phyloP scores from a whole-genome alignment of 2,888 invertebrate species.

The Spialia ferax region DNA sequence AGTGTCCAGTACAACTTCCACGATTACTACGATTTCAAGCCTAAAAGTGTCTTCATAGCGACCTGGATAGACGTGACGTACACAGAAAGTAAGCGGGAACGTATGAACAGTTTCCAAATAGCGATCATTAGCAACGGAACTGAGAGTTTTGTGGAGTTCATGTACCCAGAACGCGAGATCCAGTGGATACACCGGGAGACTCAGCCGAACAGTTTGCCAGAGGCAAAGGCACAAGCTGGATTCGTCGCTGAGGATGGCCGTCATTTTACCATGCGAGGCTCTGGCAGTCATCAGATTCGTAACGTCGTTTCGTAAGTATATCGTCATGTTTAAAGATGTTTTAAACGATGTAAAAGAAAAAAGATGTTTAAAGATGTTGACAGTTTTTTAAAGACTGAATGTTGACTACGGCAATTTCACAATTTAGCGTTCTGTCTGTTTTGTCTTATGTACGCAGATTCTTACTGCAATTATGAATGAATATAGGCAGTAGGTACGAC shows the following conservation, averaged over 20 bases:
- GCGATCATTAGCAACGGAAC: constrained; percentile 89
- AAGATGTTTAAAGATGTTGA: too few relatives aligned
- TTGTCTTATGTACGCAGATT: too few relatives aligned
- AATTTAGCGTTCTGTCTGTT: too few relatives aligned
- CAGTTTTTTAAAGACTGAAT: too few relatives aligned
- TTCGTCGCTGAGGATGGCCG: constrained; percentile 95
- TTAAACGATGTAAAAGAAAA: too few relatives aligned
- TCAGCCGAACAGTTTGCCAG: constrained; percentile 92
- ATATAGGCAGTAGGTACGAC: too few relatives aligned
- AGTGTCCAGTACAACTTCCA: constrained; percentile 92
- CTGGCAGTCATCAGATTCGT: constrained; percentile 95
- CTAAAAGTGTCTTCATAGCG: constrained; percentile 93
- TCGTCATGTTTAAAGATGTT: too few relatives aligned
- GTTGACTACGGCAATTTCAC: too few relatives aligned
- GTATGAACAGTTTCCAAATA: constrained; percentile 95
- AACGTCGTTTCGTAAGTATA: constrained; percentile 91
- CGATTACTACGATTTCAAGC: constrained; percentile 90
- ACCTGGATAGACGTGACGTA: constrained; percentile 97
- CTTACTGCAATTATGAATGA: too few relatives aligned
- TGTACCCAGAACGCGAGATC: constrained; percentile 95
- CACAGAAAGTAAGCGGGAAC: constrained; percentile 88
- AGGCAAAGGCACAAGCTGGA: constrained; percentile 97
- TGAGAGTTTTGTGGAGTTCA: constrained; percentile 94
- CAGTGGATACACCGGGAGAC: constrained; percentile 96
- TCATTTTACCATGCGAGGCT: constrained; percentile 92